Evolutionary conservation across 2,888 invertebrate species (phyloP).

Genomic region (Plagiodera versicolora): DNA sequence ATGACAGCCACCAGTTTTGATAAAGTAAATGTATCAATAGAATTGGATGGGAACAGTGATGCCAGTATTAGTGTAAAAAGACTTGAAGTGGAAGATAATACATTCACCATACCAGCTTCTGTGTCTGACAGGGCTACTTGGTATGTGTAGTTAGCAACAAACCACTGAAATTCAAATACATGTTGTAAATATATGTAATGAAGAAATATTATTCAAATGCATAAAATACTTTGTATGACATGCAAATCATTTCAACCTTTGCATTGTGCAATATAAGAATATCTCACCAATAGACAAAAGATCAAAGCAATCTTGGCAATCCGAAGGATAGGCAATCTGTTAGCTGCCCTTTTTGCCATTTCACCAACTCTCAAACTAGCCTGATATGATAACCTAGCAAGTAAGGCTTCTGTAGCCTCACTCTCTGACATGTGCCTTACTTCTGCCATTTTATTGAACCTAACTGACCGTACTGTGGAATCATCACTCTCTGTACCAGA

Average conservation of each 20-base stretch:
- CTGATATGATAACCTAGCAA: constrained; percentile 92
- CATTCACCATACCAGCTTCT: constrained; percentile 83
- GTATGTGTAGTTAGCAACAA: constrained; percentile 89
- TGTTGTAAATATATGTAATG: too few relatives aligned
- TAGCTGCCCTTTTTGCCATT: constrained; percentile 73
- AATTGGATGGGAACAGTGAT: constrained; percentile 81
- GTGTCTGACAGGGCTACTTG: constrained; percentile 85
- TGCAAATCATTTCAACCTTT: neutral
- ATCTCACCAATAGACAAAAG: constrained; percentile 80
- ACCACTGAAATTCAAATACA: constrained; percentile 93
- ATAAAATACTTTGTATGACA: too few relatives aligned
- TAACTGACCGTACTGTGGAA: constrained; percentile 69
- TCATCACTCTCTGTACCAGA: constrained; percentile 85
- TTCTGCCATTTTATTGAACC: constrained; percentile 84
- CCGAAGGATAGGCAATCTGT: constrained; percentile 73
- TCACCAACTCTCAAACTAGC: constrained; percentile 86
- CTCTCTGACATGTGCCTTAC: constrained; percentile 86
- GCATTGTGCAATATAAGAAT: neutral
- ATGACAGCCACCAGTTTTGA: constrained; percentile 82
- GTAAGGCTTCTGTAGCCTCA: constrained; percentile 89
- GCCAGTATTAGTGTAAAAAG: constrained; percentile 88
- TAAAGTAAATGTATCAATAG: constrained; percentile 80
- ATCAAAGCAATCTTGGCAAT: constrained; percentile 82
- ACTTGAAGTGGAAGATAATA: constrained; percentile 86
- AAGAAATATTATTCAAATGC: constrained; percentile 14